Base-by-base conservation (phyloP, 2,113 vertebrate genomes). In the Tauraco erythrolophus region DNA sequence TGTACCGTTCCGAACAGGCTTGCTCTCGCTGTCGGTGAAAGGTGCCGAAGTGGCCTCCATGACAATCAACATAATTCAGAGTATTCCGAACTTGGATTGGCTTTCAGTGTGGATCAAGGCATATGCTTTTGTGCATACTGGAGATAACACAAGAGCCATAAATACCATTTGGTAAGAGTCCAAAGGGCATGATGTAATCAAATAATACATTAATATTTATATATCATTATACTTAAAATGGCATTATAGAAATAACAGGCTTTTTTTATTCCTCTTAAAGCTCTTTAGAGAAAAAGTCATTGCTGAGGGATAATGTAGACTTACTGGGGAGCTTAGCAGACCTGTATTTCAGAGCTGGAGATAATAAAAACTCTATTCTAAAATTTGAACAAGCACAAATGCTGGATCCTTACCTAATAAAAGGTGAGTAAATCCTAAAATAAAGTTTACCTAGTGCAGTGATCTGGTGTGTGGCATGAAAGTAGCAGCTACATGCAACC, bases 351-450 rank as follows among this genome's bases (percentile, higher is more conserved):
- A 98, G 99, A 94, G 99, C 99, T 9, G 99, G 99, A 62, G 99
- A 99, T 98, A 99, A 98, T 43, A 99, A 99, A 97, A 99, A 99
- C 74, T 98, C 99, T 21, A 99, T 99, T 95, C 98, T 99, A 11
- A 99, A 99, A 96, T 99, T 99, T 97, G 99, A 99, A 87, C 99
- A 99, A 95, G 99, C 99, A 19, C 99, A 99, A 97, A 99, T 99
- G 99, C 92, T 99, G 96, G 99, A 99, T 97, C 99, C 99, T 6
- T 99, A 99, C 96, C 98, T 99, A 51, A 99, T 99, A 96, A 99
- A 99, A 99, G 99, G 99, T 99, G 83, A 91, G 92, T 80, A 41
- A 88, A 80, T 69, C 48, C 53, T 92, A 24, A 82, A 48, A 57
- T 25, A 78, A 62, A 11, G 4, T 31, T 46, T 22, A 41, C 27